Percentiles rank a stretch among this genome's conserved stretches.
phyloP scores from a whole-genome alignment of 2,113 vertebrate species.

The Chauna torquata region DNA sequence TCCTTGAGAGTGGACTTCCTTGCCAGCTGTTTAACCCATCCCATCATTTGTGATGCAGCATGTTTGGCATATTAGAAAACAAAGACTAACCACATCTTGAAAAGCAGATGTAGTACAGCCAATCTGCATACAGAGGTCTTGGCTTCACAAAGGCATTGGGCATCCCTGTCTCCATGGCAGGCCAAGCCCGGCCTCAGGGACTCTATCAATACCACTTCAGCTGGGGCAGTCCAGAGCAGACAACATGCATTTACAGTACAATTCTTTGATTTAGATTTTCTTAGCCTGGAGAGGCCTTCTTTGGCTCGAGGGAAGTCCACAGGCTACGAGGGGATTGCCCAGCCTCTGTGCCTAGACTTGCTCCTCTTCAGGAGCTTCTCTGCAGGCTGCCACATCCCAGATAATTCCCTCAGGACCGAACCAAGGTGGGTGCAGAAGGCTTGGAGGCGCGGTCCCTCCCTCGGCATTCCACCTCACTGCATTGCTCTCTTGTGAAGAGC shows the following conservation, averaged over 20 bases:
- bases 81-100: not conserved
- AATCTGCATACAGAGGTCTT: not conserved
- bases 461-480: not conserved
- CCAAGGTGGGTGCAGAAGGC: not conserved
- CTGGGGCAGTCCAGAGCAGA: not conserved
- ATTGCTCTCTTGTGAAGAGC: not conserved
- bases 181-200: not conserved
- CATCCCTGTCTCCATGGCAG: not conserved
- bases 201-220: not conserved
- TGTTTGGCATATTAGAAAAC: not conserved
- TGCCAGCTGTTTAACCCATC: not conserved
- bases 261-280: not conserved
- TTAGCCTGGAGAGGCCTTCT: not conserved
- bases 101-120: not conserved
- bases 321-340: accelerated
- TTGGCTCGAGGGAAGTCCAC: not conserved
- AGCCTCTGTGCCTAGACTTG: not conserved
- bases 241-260: not conserved
- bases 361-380: not conserved
- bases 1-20: not conserved
- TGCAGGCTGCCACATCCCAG: not conserved
- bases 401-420: not conserved
- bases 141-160: not conserved
- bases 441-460: not conserved
- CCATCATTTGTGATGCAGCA: not conserved